Base-by-base conservation (phyloP, 1,140 invertebrate species). In the Drosophila aff. region DNA sequence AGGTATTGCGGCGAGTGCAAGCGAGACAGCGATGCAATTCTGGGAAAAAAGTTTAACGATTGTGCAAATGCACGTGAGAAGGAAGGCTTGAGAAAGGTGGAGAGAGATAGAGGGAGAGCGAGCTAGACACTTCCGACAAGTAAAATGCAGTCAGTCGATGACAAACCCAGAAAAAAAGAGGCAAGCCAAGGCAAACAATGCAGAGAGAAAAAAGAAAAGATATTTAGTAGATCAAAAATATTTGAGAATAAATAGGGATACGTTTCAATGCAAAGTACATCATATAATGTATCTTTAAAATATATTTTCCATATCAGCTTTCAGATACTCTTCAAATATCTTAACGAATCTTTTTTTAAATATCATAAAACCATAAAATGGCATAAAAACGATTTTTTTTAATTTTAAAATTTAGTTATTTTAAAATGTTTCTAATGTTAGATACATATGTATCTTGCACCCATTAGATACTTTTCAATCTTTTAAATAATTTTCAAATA, bases 81-180 rank as follows among this genome's bases (percentile, higher is more conserved):
- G 46, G 44, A 58, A 49, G 46, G 40, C 10, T 57, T 16, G 46
- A 49, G 28, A 40, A 50, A 52, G 21, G 13, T 33, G 46, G 55
- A 44, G 18, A 31, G 67, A 33, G 67, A 40, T 26, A 40, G 3
- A 31, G 31, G 31, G 46, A 21, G 41, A 52, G 4, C 41, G 9
- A 21, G 60, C n/a, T 9, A 69, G 68, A 69, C 80, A 89, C 85
- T 89, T 89, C 84, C 84, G 85, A 90, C 84, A 84, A 80, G 84
- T 55, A 83, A 89, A 87, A 89, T 89, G 83, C 83, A 86, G 58
- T 74, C 83, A 86, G 57, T 66, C 66, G 62, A 69, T 55, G 33
- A 31, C 26, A 73, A 76, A 72, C 68, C 49, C 57, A 52, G 33
- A 76, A 62, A 79, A 61, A 53, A 62, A 79, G 57, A 53, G 49